Conservation (phyloP, 2,797 vertebrate genomes). For the Pelochelys cantorii region DNA sequence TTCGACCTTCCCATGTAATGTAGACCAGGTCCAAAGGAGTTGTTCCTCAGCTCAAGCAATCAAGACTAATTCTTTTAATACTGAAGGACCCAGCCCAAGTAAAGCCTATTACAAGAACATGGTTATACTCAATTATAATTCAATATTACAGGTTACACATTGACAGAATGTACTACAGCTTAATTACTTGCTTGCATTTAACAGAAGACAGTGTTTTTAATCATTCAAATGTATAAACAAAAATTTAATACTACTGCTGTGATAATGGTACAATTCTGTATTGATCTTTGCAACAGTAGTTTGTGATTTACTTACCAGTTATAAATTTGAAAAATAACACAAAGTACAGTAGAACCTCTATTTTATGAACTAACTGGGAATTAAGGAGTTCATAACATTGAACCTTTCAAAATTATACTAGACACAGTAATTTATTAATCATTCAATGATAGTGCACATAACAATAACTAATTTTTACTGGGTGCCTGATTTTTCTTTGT, state of each 20-base stretch:
- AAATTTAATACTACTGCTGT: not conserved
- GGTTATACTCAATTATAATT: not conserved
- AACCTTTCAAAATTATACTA: too few species aligned
- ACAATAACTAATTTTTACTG: too few species aligned
- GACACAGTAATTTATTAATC: too few species aligned
- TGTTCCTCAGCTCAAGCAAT: too few species aligned
- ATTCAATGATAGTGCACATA: too few species aligned
- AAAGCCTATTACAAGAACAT: not conserved
- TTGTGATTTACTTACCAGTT: not conserved
- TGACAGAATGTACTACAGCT: not conserved
- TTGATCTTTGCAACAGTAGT: not conserved
- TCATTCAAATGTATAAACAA: not conserved
- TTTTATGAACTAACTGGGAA: too few species aligned
- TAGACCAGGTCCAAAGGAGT: too few species aligned
- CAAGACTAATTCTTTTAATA: constrained; percentile 2
- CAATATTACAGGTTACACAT: not conserved
- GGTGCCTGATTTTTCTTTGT: too few species aligned
- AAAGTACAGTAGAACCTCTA: not conserved
- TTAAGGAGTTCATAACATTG: too few species aligned
- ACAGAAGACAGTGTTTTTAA: not conserved
- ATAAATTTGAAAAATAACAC: not conserved
- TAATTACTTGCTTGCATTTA: not conserved
- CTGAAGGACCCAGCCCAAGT: not conserved
- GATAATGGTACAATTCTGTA: not conserved
- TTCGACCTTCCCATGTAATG: too few species aligned